These are phyloP conservation scores for Galerucella nymphaeae DNA, from an alignment of 2,888 invertebrate species.

Conservation along the genomic window DNA sequence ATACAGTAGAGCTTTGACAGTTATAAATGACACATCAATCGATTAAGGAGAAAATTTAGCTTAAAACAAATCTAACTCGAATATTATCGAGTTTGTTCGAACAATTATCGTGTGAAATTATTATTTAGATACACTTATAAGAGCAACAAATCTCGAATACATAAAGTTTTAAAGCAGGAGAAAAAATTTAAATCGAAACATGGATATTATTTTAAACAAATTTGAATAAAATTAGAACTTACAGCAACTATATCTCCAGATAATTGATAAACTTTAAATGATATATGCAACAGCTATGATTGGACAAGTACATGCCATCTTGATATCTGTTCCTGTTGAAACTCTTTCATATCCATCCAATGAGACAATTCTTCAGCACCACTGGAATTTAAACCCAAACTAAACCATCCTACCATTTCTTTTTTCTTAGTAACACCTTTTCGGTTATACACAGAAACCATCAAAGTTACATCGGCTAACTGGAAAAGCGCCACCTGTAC, in stretches of 20 bases:
- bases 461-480: constrained; percentile 92
- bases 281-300: constrained; percentile 65
- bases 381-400: constrained; percentile 90
- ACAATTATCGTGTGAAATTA: no score
- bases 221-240: not conserved
- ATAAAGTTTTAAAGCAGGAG: no score
- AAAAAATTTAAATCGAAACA: no score
- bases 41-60: no score
- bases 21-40: no score
- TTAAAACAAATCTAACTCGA: no score
- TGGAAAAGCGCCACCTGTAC: constrained; percentile 92
- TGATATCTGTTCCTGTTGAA: constrained; percentile 89
- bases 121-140: no score
- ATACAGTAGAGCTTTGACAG: no score
- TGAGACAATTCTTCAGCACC: constrained; percentile 92
- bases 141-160: no score
- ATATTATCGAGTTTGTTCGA: no score
- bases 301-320: constrained; percentile 93
- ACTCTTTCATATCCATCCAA: constrained; percentile 93
- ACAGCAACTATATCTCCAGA: no score
- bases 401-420: constrained; percentile 98
- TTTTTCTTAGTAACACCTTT: constrained; percentile 92
- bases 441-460: constrained; percentile 93
- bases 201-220: not conserved
- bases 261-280: constrained; percentile 23